A percentile compares a stretch with the other conserved stretches of the same genome.
These are phyloP conservation scores for Gulo gulo DNA, from an alignment of 2,113 vertebrate genomes.

Conservation along the genomic window DNA sequence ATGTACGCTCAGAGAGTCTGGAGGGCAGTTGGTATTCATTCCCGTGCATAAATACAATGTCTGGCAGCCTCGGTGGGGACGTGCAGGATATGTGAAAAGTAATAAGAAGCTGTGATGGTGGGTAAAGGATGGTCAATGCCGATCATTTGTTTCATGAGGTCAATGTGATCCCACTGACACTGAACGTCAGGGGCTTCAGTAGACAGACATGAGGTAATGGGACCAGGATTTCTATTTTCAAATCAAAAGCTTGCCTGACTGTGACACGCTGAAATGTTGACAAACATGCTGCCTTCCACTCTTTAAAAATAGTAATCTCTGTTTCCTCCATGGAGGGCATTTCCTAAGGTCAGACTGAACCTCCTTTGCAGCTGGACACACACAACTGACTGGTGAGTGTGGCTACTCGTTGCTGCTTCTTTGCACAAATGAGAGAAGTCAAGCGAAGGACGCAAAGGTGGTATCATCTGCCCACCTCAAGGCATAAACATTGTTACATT, in stretches of 20 bases:
- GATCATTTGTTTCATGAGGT: not conserved
- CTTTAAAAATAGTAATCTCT: constrained; percentile 75
- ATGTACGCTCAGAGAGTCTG: not conserved
- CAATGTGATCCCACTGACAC: constrained; percentile 36
- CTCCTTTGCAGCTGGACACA: constrained; percentile 36
- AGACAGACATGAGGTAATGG: not conserved
- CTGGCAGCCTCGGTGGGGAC: not conserved
- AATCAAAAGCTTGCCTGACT: constrained; percentile 42
- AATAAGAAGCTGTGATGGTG: not conserved
- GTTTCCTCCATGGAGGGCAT: constrained; percentile 64
- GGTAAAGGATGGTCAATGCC: not conserved
- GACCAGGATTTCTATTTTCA: constrained; percentile 53
- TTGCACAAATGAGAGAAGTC: not conserved
- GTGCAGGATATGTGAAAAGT: not conserved
- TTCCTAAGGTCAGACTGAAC: constrained; percentile 68
- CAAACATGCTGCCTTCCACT: constrained; percentile 27
- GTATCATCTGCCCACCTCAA: not conserved
- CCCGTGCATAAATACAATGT: not conserved
- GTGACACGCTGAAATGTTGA: constrained; percentile 36
- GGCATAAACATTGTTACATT: not conserved
- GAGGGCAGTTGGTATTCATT: not conserved
- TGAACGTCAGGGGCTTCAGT: not conserved
- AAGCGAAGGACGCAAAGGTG: not conserved
- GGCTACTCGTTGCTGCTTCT: not conserved
- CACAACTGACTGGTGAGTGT: accelerated